Conservation (phyloP, 2,797 vertebrate genomes). For the Serranus cabrilla region DNA sequence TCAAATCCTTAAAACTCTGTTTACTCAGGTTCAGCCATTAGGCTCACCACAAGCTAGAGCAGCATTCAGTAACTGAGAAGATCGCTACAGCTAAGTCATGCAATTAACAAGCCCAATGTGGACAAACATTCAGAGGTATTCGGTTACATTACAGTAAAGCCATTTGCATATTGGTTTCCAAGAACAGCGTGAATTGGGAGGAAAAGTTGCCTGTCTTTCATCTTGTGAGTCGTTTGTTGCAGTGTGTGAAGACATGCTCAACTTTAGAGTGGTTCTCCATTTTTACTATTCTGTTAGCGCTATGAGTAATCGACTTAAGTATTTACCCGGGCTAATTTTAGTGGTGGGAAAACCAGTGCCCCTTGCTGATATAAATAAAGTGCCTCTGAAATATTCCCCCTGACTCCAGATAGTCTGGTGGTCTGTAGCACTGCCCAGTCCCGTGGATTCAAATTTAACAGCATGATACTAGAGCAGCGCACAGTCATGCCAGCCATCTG, state of each 20-base stretch:
- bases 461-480: slow-evolving; percentile 92
- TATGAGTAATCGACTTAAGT: slow-evolving; percentile 82
- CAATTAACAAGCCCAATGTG: slow-evolving; percentile 76
- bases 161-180: slow-evolving; percentile 52
- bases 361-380: slow-evolving; percentile 94
- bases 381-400: slow-evolving; percentile 93
- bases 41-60: slow-evolving; percentile 45
- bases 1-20: slow-evolving; percentile 56
- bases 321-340: slow-evolving; percentile 90
- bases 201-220: slow-evolving; percentile 18
- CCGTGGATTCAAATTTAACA: slow-evolving; percentile 94
- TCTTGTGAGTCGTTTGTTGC: slow-evolving; percentile 2
- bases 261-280: slow-evolving; percentile 52
- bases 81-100: slow-evolving; percentile 69
- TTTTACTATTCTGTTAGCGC: slow-evolving; percentile 82
- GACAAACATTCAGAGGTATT: slow-evolving; percentile 76
- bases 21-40: slow-evolving; percentile 54
- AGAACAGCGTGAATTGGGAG: slow-evolving; percentile 38
- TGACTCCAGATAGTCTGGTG: slow-evolving; percentile 98
- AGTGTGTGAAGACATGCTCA: slow-evolving; percentile 31
- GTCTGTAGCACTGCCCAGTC: slow-evolving; percentile 89
- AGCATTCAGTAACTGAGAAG: slow-evolving; percentile 71
- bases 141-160: slow-evolving; percentile 72
- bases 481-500: slow-evolving; percentile 92
- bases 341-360: slow-evolving; percentile 84